Evolutionary conservation across 2,888 invertebrate species (phyloP), one percentile per base, ranked within the genome.

Genomic region (Synergus japonicus): DNA sequence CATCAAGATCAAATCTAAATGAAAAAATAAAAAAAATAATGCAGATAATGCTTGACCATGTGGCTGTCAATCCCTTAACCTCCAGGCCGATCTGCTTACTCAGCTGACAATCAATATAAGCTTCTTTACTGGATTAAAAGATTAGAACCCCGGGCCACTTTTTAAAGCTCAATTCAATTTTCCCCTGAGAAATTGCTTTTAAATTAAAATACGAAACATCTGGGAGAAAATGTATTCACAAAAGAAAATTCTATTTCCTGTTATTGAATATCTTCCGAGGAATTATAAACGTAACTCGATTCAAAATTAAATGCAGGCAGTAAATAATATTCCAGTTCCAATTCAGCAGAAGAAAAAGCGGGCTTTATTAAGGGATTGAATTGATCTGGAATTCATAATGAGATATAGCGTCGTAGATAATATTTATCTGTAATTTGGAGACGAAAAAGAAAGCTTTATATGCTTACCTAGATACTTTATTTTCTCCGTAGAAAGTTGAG

Each of bases 21-120:
- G 22, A 49, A 49, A 41, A 5, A 22, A 13, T 69, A 49, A 69
- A 1, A 49, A 69, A 69, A 29, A 66, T 43, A 44, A 46, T 29
- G 29, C 22, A 69, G 49, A 22, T 49, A 69, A 69, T 46, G 69
- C 22, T 69, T 7, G 29, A 9, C 8, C 37, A 29, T 69, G 29
- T 54, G 49, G 0, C 49, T n/a, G 49, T 15, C 49, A 49, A 69
- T 54, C n/a, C 29, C 22, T 29, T 15, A 49, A 69, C 46, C 13
- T 46, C 9, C 8, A 9, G 9, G 49, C 13, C 2, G 49, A 29
- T 13, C 65, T 54, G 13, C 49, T 69, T 67, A 58, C 22, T 69
- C 29, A 44, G 65, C 85, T 84, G 88, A 88, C 88, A 86, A 86
- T 89, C 89, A 86, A 81, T 41, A 79, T 88, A 88, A 88, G 87